Evolutionary conservation across 2,113 vertebrate genomes (phyloP).

Genomic region (Archocentrus centrarchus): DNA sequence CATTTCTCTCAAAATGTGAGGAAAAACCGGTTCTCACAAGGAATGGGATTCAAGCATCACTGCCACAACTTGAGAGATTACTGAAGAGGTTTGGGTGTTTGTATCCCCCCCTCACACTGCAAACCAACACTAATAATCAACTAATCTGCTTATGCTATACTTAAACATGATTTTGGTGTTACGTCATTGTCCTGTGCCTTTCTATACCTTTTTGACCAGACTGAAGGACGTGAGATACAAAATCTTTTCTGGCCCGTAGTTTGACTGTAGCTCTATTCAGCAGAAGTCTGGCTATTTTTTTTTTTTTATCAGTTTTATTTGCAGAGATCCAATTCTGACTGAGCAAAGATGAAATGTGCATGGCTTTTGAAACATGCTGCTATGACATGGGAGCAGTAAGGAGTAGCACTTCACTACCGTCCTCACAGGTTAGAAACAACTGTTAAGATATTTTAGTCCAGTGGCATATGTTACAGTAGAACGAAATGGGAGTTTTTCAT

Average conservation of each 20-base stretch:
- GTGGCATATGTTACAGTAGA: not conserved
- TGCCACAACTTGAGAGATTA: slow-evolving; percentile 60
- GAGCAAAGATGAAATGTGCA: slow-evolving; percentile 50
- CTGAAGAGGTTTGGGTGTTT: slow-evolving; percentile 15
- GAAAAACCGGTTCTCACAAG: slow-evolving; percentile 14
- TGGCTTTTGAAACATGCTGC: slow-evolving; percentile 49
- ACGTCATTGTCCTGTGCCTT: slow-evolving; percentile 73
- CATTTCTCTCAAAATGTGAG: slow-evolving; percentile 63
- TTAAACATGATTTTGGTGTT: slow-evolving; percentile 44
- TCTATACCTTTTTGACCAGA: slow-evolving; percentile 49
- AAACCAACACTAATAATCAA: slow-evolving; percentile 37
- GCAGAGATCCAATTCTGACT: slow-evolving; percentile 18
- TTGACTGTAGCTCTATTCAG: slow-evolving; percentile 29
- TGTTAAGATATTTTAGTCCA: not conserved
- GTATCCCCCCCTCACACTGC: slow-evolving; percentile 16
- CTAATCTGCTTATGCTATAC: slow-evolving; percentile 37
- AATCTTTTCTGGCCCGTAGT: not conserved
- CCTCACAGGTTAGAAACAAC: not conserved
- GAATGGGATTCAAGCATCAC: slow-evolving; percentile 47
- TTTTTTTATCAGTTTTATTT: not conserved
- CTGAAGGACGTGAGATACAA: slow-evolving; percentile 25
- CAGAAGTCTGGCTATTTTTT: slow-evolving; percentile 2
- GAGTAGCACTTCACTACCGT: slow-evolving; percentile 26
- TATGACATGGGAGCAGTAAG: slow-evolving; percentile 37
- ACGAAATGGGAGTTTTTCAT: not conserved